Percentiles rank a stretch among this genome's conserved stretches.
These are phyloP conservation scores for Caenorhabditis sp. DNA, from an alignment of 2,888 invertebrate species.

Conservation along the genomic window DNA sequence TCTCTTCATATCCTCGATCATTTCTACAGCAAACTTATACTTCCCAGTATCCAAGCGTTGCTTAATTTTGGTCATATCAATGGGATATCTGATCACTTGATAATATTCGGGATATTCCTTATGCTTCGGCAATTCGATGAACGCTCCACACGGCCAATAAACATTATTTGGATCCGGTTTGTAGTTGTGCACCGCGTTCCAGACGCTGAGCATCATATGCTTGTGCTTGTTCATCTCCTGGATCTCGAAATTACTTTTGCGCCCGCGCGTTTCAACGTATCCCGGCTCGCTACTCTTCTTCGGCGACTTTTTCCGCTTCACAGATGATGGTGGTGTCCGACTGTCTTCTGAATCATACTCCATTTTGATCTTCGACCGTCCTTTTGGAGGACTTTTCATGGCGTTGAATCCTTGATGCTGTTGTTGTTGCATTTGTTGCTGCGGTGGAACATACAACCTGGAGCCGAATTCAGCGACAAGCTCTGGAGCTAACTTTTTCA, in stretches of 20 bases:
- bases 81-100: constrained; percentile 91
- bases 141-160: constrained; percentile 85
- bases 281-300: constrained; percentile 36
- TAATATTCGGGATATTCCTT: constrained; percentile 96
- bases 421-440: neutral
- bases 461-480: constrained; percentile 5
- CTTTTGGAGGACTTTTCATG: constrained; percentile 10
- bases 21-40: constrained; percentile 59
- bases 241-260: constrained; percentile 9
- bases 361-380: constrained; percentile 27
- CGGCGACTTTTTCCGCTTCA: constrained; percentile 22
- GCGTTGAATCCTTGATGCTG: neutral
- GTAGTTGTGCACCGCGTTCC: constrained; percentile 75
- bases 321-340: neutral
- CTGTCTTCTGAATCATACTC: constrained; percentile 30
- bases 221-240: constrained; percentile 16
- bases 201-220: constrained; percentile 79
- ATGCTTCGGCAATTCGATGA: constrained; percentile 94
- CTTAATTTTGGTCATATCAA: constrained; percentile 87
- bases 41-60: constrained; percentile 71
- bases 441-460: constrained; percentile 8
- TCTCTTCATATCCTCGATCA: constrained; percentile 73
- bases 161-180: constrained; percentile 74
- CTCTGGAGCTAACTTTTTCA: constrained; percentile 42
- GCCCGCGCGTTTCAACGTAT: neutral